Evolutionary conservation across 2,888 invertebrate genomes (phyloP), one percentile per base, ranked within the genome.

Genomic region (Frankliniella intonsa): DNA sequence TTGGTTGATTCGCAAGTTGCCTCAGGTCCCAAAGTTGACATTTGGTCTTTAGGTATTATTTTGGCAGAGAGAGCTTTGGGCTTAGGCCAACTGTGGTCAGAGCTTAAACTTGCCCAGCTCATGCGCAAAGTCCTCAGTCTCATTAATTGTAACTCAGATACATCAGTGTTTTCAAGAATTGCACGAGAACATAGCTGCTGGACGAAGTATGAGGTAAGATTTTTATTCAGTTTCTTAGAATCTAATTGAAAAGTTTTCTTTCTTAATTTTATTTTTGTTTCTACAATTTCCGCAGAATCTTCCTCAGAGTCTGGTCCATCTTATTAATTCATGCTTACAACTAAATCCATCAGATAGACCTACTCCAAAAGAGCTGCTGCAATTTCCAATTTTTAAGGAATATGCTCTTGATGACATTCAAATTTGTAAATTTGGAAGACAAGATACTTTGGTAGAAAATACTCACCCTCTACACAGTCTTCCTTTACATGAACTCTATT

Each of bases 1-100:
- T 86, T 95, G 5, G 91, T 91, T 55, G 85, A 85, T 50, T 83
- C 85, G 50, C 85, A 83, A 50, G 82, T 83, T 50, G 81, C 86
- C 82, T 89, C 89, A 83, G 94, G 95, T 81, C 91, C 93, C 0
- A 94, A 96, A 87, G 93, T 93, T 25, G 99, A 99, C 88, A 91
- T 97, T 50, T 99, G 99, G 99, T 93, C 97, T 0, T 89, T 97
- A 83, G 99, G 97, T n/a, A 93, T 99, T 83, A 92, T 98, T 83
- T 87, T 98, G 55, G 89, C 95, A 0, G 97, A 98, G 88, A 88
- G 96, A 8, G 89, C 94, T 83, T 88, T 97, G 76, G 92, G 92
- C 82, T 90, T 76, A 12, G 69, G 90, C 83, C 90, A 91, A 83
- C 88, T 96, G 11, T 96, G 95, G 95, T 88, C 89, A 80, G 92